phyloP scores from a whole-genome alignment of 2,888 invertebrate species.

The Andrena marginata region DNA sequence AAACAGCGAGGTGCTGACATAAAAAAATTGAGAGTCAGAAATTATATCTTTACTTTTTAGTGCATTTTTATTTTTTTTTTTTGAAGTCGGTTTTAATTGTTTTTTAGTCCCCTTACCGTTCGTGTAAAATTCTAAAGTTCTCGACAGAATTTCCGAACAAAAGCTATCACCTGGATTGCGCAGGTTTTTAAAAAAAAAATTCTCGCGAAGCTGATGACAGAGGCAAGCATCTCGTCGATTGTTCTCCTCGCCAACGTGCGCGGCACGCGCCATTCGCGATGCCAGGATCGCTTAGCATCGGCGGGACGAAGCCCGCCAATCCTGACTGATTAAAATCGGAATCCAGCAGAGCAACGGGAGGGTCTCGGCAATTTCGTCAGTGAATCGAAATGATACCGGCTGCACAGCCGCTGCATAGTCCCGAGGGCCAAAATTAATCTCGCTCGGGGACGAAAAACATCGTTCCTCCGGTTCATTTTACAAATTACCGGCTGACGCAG shows the following conservation, averaged over 20 bases:
- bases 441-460: constrained; percentile 1
- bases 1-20: too few species aligned
- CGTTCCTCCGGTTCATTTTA: neutral
- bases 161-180: too few species aligned
- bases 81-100: too few species aligned
- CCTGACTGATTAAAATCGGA: constrained; percentile 3
- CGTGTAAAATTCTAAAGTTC: too few species aligned
- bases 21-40: too few species aligned
- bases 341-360: neutral
- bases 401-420: neutral
- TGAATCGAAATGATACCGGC: constrained; percentile 11
- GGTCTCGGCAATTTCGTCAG: neutral
- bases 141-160: too few species aligned
- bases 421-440: constrained; percentile 2
- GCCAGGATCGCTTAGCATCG: neutral
- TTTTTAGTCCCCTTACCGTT: too few species aligned
- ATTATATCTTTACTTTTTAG: too few species aligned
- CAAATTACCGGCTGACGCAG: neutral
- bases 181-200: too few species aligned
- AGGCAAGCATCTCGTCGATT: neutral
- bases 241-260: neutral
- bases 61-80: too few species aligned
- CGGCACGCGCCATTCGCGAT: neutral
- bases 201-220: neutral
- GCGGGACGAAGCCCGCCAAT: neutral